phyloP scores from a whole-genome alignment of 2,888 invertebrate species.

The Xylota segnis region DNA sequence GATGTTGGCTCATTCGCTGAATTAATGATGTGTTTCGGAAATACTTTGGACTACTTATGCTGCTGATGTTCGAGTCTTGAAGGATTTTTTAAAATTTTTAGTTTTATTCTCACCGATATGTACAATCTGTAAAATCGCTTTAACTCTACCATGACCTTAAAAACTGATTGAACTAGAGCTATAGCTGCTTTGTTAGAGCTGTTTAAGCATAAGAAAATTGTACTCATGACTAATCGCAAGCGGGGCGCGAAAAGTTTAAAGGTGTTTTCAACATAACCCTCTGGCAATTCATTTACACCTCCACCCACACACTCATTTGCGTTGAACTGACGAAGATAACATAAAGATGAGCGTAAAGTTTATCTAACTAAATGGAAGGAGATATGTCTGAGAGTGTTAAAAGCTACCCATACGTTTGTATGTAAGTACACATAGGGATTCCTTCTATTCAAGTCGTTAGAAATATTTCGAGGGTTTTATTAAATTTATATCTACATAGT shows the following conservation, averaged over 20 bases:
- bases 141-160: slow-evolving; percentile 45
- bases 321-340: slow-evolving; percentile 53
- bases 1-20: slow-evolving; percentile 24
- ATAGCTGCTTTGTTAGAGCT: slow-evolving; percentile 33
- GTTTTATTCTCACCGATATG: slow-evolving; percentile 14
- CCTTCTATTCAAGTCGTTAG: slow-evolving; percentile 51
- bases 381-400: slow-evolving; percentile 63
- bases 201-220: slow-evolving; percentile 62
- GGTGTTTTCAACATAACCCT: slow-evolving; percentile 54
- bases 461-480: slow-evolving; percentile 64
- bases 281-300: slow-evolving; percentile 45
- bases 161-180: slow-evolving; percentile 31
- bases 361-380: slow-evolving; percentile 64
- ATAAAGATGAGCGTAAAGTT: slow-evolving; percentile 65
- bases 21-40: slow-evolving; percentile 13
- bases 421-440: neutral
- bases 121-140: slow-evolving; percentile 34
- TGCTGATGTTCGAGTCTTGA: neutral
- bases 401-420: slow-evolving; percentile 26
- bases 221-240: slow-evolving; percentile 68
- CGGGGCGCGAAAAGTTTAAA: slow-evolving; percentile 50
- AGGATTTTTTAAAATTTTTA: neutral
- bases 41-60: neutral
- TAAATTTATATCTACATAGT: slow-evolving; percentile 60
- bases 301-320: slow-evolving; percentile 24